Evolutionary conservation across 23 tunicate species (phyloP), one percentile per base, ranked within the genome.

Genomic region (Corella eumyota): DNA sequence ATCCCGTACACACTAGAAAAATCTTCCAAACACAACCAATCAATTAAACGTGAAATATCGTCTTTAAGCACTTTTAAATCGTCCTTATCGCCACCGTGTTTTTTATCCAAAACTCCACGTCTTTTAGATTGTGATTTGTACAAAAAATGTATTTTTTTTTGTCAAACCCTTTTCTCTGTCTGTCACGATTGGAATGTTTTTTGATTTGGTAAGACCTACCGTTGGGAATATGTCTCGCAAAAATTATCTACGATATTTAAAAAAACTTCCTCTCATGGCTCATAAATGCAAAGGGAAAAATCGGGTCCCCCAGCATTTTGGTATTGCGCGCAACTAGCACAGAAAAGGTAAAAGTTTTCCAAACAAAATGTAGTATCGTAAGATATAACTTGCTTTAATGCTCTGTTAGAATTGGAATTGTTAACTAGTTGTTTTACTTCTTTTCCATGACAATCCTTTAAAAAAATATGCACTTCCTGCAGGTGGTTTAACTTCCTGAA

Each of bases 231-330:
- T 62, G 44, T 62, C 50, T 19, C 52, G 29, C 17, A 48, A 54
- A 54, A 54, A 50, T 50, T 50, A 25, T 5, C 57, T 25, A 27
- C 24, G 57, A 17, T 50, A 50, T 27, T 50, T 6, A n/a, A 20
- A 50, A 50, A 50, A 50, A 50, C 4, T 50, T 50, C 24, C 57
- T 50, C 24, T 50, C 57, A 27, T 50, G 57, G 21, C 21, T 20
- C 57, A 17, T 50, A 7, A 15, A 7, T 34, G 60, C 60, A 4
- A 54, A 32, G 28, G 60, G 30, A 54, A 54, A 54, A 54, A 54
- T 54, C 6, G 60, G 60, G 13, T 54, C 60, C 28, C 30, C 60
- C 60, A 27, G 60, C 60, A 54, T 54, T 54, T 54, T 54, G 60
- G 23, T 17, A 17, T 50, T 50, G 6, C 57, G 57, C 21, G 57